Evolutionary conservation across 2,888 invertebrate species (phyloP).

Genomic region (Temnothorax rugatulus): DNA sequence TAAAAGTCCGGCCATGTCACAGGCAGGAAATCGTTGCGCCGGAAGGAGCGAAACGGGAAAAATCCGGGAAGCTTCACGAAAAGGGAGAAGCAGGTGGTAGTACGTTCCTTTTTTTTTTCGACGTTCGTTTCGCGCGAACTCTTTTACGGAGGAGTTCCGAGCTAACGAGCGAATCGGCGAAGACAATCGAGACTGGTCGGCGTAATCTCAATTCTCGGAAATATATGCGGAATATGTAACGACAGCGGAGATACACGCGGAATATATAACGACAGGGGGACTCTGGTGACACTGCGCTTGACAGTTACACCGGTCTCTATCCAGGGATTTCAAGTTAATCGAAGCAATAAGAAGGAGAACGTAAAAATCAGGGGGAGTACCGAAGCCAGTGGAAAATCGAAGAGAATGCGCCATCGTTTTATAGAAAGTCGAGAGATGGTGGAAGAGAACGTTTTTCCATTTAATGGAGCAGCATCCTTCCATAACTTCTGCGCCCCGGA

Average conservation of each 20-base stretch:
- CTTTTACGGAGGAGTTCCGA: conserved; percentile 31
- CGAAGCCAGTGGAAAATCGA: conserved; percentile 58
- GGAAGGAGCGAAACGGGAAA: conserved; percentile 73
- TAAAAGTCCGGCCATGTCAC: conserved; percentile 81
- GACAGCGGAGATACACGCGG: conserved; percentile 51
- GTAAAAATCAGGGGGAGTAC: conserved; percentile 49
- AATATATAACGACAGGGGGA: conserved; percentile 46
- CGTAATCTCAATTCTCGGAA: conserved; percentile 47
- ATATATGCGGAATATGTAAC: conserved; percentile 58
- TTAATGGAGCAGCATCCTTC: conserved; percentile 56
- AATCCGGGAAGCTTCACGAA: conserved; percentile 59
- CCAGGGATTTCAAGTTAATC: conserved; percentile 53
- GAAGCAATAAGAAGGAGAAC: conserved; percentile 51
- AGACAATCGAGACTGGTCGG: conserved; percentile 53
- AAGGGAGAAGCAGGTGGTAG: conserved; percentile 41
- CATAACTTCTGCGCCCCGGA: conserved; percentile 44
- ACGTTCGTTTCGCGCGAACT: conserved; percentile 49
- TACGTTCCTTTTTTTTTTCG: conserved; percentile 13
- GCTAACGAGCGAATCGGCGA: conserved; percentile 53
- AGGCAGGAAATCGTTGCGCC: conserved; percentile 76
- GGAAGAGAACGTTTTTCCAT: conserved; percentile 55
- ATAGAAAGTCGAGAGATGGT: conserved; percentile 50
- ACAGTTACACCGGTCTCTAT: conserved; percentile 49
- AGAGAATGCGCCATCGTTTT: conserved; percentile 56
- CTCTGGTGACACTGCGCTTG: conserved; percentile 37